Percentiles rank a stretch among this genome's conserved stretches.
These are phyloP conservation scores for Nycticebus coucang DNA, from an alignment of 2,113 vertebrate genomes.

Conservation along the genomic window DNA sequence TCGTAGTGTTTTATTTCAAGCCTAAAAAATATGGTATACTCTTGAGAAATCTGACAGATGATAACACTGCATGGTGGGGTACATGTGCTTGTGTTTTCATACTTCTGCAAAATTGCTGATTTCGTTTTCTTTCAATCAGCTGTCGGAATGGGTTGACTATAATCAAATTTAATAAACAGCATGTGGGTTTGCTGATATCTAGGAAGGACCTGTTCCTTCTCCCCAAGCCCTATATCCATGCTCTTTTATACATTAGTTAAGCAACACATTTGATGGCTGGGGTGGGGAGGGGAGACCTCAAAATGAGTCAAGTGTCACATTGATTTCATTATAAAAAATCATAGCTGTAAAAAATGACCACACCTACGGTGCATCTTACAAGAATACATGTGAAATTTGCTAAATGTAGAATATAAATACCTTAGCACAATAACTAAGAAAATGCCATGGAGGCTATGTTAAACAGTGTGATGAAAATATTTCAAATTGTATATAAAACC, in stretches of 20 bases:
- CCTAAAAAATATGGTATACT: slow-evolving; percentile 64
- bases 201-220: slow-evolving; percentile 36
- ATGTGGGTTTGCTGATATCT: slow-evolving; percentile 58
- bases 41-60: slow-evolving; percentile 73
- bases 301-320: slow-evolving; percentile 45
- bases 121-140: slow-evolving; percentile 67
- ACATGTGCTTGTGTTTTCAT: slow-evolving; percentile 59
- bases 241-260: slow-evolving; percentile 67
- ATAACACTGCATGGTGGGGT: slow-evolving; percentile 51
- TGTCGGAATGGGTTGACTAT: slow-evolving; percentile 52
- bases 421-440: too few species aligned
- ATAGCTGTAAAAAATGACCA: neutral
- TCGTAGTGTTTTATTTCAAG: slow-evolving; percentile 75
- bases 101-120: slow-evolving; percentile 55
- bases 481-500: too few species aligned
- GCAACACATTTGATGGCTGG: slow-evolving; percentile 9
- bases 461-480: too few species aligned
- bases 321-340: slow-evolving; percentile 57
- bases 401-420: neutral
- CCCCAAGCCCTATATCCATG: neutral
- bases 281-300: neutral
- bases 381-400: neutral
- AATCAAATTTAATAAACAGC: slow-evolving; percentile 70
- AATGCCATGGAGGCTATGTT: too few species aligned
- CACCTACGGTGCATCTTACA: too few species aligned